A percentile compares a stretch with the other conserved stretches of the same genome.
phyloP scores from a whole-genome alignment of 2,888 invertebrate genomes.

The Argyresthia albistria region DNA sequence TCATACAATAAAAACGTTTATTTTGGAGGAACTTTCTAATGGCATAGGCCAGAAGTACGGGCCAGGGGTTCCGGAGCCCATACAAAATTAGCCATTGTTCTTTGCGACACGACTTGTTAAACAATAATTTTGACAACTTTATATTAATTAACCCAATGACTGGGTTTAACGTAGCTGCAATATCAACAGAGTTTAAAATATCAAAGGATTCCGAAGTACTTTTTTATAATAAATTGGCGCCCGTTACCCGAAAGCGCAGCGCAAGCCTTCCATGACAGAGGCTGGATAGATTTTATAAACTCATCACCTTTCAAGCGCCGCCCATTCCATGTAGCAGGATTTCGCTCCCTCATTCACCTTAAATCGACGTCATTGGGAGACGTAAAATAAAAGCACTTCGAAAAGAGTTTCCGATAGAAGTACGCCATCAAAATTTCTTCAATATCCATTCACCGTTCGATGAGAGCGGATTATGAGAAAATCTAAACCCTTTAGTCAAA shows the following conservation, averaged over 20 bases:
- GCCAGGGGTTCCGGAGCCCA: too few species aligned
- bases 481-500: slow-evolving; percentile 51
- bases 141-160: too few species aligned
- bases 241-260: slow-evolving; percentile 5
- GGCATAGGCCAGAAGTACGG: too few species aligned
- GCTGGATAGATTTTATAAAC: slow-evolving; percentile 62
- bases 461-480: slow-evolving; percentile 60
- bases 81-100: too few species aligned
- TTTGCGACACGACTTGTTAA: too few species aligned
- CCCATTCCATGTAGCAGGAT: slow-evolving; percentile 66
- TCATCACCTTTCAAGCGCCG: slow-evolving; percentile 63
- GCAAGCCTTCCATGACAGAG: slow-evolving; percentile 41
- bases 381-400: slow-evolving; percentile 61
- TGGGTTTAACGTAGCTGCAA: neutral
- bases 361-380: slow-evolving; percentile 63
- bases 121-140: too few species aligned
- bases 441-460: slow-evolving; percentile 63
- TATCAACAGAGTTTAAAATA: neutral
- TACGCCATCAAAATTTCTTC: slow-evolving; percentile 57
- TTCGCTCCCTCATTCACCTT: slow-evolving; percentile 67
- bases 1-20: too few species aligned
- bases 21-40: too few species aligned
- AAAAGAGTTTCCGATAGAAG: slow-evolving; percentile 63
- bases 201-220: neutral
- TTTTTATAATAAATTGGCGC: slow-evolving; percentile 3